These are phyloP conservation scores for Pseudoips prasinana DNA, from an alignment of 2,888 invertebrate genomes.

Conservation along the genomic window DNA sequence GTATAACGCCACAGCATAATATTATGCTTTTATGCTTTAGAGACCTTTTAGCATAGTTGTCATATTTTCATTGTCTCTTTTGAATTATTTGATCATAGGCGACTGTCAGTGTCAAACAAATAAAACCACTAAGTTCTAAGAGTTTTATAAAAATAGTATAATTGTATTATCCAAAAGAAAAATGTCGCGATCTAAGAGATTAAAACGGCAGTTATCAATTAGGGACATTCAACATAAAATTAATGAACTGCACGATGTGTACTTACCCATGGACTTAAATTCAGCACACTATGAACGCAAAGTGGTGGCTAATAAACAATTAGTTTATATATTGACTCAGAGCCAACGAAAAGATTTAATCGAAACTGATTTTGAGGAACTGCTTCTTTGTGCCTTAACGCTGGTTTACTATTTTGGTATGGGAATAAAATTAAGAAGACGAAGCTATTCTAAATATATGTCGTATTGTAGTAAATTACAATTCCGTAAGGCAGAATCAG, in stretches of 20 bases:
- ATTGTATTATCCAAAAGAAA: too few species aligned
- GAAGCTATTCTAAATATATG: constrained; percentile 39
- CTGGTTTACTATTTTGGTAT: constrained; percentile 59
- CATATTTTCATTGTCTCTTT: not conserved
- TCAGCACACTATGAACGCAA: constrained; percentile 37
- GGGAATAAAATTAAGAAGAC: constrained; percentile 47
- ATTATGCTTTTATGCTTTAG: too few species aligned
- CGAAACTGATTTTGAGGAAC: constrained; percentile 43
- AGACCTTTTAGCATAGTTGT: too few species aligned
- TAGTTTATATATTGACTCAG: constrained; percentile 40
- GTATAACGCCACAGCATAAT: too few species aligned
- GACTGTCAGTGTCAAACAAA: not conserved
- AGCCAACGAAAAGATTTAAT: constrained; percentile 34
- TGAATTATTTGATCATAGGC: not conserved
- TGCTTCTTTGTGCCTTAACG: constrained; percentile 50
- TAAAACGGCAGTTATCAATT: too few species aligned
- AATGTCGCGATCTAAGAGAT: too few species aligned
- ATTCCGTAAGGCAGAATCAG: constrained; percentile 49
- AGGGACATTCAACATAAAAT: constrained; percentile 44
- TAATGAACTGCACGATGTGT: constrained; percentile 34
- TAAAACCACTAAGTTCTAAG: not conserved
- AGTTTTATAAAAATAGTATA: not conserved
- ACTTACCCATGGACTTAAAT: constrained; percentile 49
- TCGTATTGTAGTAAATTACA: constrained; percentile 41
- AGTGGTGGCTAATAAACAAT: constrained; percentile 39